Conservation (phyloP, 2,888 invertebrate species). For the Erebia aethiops region DNA sequence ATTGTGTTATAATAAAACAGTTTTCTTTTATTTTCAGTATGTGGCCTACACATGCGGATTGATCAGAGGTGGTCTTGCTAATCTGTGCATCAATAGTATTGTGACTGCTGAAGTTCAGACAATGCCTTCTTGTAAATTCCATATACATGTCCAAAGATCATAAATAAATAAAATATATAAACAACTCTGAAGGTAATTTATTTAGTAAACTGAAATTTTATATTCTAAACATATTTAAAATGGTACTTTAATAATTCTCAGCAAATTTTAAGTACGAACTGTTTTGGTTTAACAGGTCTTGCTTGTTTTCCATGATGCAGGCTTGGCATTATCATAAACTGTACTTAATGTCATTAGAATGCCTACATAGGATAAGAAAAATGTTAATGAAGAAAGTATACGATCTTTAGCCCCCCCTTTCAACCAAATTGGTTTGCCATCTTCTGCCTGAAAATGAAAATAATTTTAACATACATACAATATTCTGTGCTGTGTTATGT, state of each 20-base stretch:
- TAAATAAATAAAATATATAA: slow-evolving; percentile 50
- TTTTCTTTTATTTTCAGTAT: slow-evolving; percentile 80
- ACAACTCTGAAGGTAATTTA: neutral
- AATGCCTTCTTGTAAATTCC: slow-evolving; percentile 96
- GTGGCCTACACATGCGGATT: slow-evolving; percentile 98
- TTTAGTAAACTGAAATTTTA: too few relatives aligned
- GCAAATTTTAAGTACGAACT: neutral
- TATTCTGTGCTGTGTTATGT: too few relatives aligned
- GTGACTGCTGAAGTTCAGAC: slow-evolving; percentile 97
- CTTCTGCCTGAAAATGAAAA: slow-evolving; percentile 50
- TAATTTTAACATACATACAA: neutral
- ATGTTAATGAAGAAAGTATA: slow-evolving; percentile 51
- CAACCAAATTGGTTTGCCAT: slow-evolving; percentile 60
- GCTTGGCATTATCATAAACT: slow-evolving; percentile 50
- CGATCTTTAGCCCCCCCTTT: slow-evolving; percentile 60
- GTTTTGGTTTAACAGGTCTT: slow-evolving; percentile 9
- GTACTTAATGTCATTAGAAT: slow-evolving; percentile 38
- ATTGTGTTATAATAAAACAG: neutral
- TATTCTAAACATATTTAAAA: neutral
- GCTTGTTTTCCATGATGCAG: slow-evolving; percentile 48
- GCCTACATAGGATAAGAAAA: slow-evolving; percentile 45
- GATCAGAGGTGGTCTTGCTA: slow-evolving; percentile 96
- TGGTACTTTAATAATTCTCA: neutral
- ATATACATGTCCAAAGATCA: slow-evolving; percentile 92
- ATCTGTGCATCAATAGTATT: slow-evolving; percentile 95